Conservation (phyloP, 2,797 vertebrate species). For the Ispidina picta region DNA sequence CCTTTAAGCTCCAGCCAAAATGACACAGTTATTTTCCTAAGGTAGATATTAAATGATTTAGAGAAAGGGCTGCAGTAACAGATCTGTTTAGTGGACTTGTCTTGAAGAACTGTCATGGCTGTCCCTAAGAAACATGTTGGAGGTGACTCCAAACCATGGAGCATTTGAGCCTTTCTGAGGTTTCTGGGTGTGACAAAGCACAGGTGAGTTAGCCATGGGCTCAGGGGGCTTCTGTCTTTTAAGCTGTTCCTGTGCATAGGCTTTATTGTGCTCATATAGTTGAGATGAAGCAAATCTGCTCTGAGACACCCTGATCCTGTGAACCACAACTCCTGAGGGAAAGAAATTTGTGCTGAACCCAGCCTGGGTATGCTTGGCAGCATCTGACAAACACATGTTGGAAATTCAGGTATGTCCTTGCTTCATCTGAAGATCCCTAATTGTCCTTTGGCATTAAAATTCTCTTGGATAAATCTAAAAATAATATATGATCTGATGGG, state of each 20-base stretch:
- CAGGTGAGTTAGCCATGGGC: background rate
- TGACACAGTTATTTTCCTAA: background rate
- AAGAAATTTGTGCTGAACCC: background rate
- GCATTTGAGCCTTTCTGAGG: background rate
- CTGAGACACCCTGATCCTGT: background rate
- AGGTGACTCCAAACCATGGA: background rate
- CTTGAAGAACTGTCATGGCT: background rate
- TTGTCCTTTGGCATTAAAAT: background rate
- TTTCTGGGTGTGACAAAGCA: background rate
- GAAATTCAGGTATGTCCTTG: background rate
- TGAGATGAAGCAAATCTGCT: background rate
- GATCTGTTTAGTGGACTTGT: background rate
- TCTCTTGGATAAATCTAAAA: background rate
- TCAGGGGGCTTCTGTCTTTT: background rate
- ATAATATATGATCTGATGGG: background rate
- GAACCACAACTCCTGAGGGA: background rate
- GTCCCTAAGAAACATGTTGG: background rate
- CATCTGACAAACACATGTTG: background rate
- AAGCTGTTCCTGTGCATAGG: background rate
- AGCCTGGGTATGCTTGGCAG: fast-evolving
- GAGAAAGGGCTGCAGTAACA: background rate
- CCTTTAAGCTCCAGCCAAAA: background rate
- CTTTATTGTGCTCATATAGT: background rate
- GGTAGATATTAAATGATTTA: background rate
- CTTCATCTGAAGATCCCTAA: background rate